phyloP scores from a whole-genome alignment of 2,888 invertebrate genomes.

The Podabrus alpinus region DNA sequence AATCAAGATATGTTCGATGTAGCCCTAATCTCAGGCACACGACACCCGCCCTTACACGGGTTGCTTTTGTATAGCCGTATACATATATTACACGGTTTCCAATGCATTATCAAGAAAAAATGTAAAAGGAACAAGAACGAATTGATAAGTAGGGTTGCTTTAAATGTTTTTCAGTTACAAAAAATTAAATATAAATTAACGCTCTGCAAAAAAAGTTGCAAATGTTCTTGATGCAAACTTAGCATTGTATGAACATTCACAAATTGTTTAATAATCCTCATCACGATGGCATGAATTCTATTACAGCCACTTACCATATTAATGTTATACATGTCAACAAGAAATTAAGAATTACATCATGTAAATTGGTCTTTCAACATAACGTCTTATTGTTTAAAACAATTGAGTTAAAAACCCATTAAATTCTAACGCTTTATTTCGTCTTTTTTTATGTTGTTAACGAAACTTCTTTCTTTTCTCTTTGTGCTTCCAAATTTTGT shows the following conservation, averaged over 20 bases:
- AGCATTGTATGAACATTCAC: neutral
- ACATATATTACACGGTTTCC: constrained; percentile 30
- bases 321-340: neutral
- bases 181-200: neutral
- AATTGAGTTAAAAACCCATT: no score
- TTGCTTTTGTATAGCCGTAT: constrained; percentile 23
- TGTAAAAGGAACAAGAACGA: constrained; percentile 2
- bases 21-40: constrained; percentile 53
- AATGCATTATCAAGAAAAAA: constrained; percentile 12
- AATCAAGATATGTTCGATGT: constrained; percentile 51
- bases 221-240: neutral
- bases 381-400: no score
- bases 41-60: constrained; percentile 23
- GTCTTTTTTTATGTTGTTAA: no score
- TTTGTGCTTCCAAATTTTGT: no score
- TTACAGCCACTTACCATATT: neutral
- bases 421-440: no score
- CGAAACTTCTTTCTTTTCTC: no score
- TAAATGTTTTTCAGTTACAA: neutral
- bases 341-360: neutral
- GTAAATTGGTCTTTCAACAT: neutral
- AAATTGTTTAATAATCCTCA: neutral
- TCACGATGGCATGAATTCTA: neutral
- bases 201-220: neutral
- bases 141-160: neutral